Conservation (phyloP, 1,140 invertebrate genomes). For the Drosophila parabipectinata region DNA sequence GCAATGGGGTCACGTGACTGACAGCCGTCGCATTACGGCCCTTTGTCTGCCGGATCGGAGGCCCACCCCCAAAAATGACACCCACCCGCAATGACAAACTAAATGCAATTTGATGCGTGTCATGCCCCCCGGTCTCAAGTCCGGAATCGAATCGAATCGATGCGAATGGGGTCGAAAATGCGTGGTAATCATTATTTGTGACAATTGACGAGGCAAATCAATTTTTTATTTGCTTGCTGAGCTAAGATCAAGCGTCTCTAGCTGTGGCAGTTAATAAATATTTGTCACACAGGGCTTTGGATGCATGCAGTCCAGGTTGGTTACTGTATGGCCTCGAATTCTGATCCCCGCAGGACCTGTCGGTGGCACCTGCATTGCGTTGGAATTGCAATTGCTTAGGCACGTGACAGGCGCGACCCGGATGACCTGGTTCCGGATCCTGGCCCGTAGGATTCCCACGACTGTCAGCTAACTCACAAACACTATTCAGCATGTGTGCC, state of each 20-base stretch:
- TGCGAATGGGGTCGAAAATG: slow-evolving; percentile 53
- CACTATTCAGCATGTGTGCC: slow-evolving; percentile 3
- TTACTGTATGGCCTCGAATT: not conserved
- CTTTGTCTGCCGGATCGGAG: slow-evolving; percentile 32
- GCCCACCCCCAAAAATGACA: slow-evolving; percentile 1
- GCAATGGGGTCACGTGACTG: slow-evolving; percentile 75
- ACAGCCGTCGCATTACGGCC: slow-evolving; percentile 31
- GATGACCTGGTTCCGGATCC: slow-evolving; percentile 23
- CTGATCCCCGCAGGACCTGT: slow-evolving; percentile 24
- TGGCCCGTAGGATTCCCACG: slow-evolving; percentile 52
- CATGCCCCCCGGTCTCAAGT: slow-evolving; percentile 41
- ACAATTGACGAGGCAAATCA: slow-evolving; percentile 73
- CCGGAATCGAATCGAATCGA: slow-evolving; percentile 1
- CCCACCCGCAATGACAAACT: slow-evolving; percentile 62
- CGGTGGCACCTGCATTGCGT: slow-evolving; percentile 60
- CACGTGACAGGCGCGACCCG: slow-evolving; percentile 61
- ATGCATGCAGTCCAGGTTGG: slow-evolving; percentile 54
- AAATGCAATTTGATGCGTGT: slow-evolving; percentile 81
- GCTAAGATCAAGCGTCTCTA: slow-evolving; percentile 34
- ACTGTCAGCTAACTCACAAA: slow-evolving; percentile 43
- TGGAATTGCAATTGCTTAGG: slow-evolving; percentile 47
- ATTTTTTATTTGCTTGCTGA: slow-evolving; percentile 52
- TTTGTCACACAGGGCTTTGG: slow-evolving; percentile 67
- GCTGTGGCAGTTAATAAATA: slow-evolving; percentile 74
- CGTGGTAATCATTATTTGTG: slow-evolving; percentile 81